Evolutionary conservation across 2,113 vertebrate genomes (phyloP).

Genomic region (Ploceus nigricollis): DNA sequence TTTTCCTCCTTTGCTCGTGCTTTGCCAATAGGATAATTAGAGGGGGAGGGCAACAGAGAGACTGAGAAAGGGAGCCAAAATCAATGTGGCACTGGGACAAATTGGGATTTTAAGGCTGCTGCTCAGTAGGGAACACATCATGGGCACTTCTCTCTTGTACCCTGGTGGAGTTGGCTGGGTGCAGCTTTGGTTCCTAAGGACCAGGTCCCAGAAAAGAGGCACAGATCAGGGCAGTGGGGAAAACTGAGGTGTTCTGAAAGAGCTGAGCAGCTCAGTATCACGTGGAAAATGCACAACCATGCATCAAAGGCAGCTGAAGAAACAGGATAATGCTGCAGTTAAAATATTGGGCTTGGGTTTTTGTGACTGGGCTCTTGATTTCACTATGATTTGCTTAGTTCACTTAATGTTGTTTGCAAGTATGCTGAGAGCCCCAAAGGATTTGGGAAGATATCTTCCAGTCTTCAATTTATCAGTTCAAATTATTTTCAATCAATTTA

Average conservation of each 20-base stretch:
- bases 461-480: neutral
- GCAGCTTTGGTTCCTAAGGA: neutral
- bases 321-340: neutral
- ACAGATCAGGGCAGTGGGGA: neutral
- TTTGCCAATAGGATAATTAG: neutral
- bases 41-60: neutral
- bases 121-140: fast-evolving
- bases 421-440: neutral
- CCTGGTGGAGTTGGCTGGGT: fast-evolving
- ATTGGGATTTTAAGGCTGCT: neutral
- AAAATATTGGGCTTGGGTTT: neutral
- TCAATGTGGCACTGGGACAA: neutral
- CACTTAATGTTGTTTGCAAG: neutral
- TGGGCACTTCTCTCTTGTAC: neutral
- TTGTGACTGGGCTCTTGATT: neutral
- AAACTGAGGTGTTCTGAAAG: neutral
- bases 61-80: neutral
- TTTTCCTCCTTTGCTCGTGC: neutral
- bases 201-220: neutral
- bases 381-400: neutral
- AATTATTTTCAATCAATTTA: neutral
- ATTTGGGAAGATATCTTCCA: neutral
- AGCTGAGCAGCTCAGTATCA: neutral
- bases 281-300: neutral
- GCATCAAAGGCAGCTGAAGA: neutral